Evolutionary conservation across 64 coral and sea anemone genomes (phyloP), one percentile per base, ranked within the genome.

Genomic region (Catalaphyllia jardinei): DNA sequence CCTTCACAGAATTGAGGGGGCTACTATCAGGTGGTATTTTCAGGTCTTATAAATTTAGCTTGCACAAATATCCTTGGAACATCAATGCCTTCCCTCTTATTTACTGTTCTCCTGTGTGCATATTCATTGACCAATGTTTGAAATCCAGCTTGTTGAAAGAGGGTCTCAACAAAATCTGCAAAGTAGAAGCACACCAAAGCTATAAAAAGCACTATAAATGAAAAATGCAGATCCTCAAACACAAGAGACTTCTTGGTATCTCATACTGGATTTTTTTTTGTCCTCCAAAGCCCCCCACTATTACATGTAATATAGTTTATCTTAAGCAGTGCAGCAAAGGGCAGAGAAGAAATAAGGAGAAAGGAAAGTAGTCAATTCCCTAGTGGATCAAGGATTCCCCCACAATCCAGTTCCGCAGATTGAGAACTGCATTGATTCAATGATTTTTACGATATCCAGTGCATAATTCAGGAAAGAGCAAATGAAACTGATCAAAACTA

Each of bases 11-110:
- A 69, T 24, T 69, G 65, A 25, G 5, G 0, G 29, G n/a, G 7
- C 9, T 69, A 24, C 22, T 6, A 9, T n/a, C 10, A 69, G 22
- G 22, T 27, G 25, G 65, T 24, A 2, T 69, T 69, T 69, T 27
- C 83, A 72, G 88, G 91, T 91, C 95, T 99, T 39, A 89, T 18
- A 84, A 99, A 99, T 76, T 95, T 95, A 78, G 93, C 97, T 93
- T 99, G 97, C 12, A 95, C 88, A 95, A 99, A 99, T 91, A 99
- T 95, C 82, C 97, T 99, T 78, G 91, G 91, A 63, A 99, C 97
- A 89, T 99, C 88, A 54, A 99, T 86, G 31, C 82, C 80, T 91
- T 99, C 97, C 84, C 95, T 99, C 72, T 93, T 99, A 67, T 99
- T 99, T n/a, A 99, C 94, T 52, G 97, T 99, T 85, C 94, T 99